Percentiles rank a stretch among this genome's conserved stretches.
Conservation (phyloP, 2,113 vertebrate genomes). For the Microcebus jonahi region DNA sequence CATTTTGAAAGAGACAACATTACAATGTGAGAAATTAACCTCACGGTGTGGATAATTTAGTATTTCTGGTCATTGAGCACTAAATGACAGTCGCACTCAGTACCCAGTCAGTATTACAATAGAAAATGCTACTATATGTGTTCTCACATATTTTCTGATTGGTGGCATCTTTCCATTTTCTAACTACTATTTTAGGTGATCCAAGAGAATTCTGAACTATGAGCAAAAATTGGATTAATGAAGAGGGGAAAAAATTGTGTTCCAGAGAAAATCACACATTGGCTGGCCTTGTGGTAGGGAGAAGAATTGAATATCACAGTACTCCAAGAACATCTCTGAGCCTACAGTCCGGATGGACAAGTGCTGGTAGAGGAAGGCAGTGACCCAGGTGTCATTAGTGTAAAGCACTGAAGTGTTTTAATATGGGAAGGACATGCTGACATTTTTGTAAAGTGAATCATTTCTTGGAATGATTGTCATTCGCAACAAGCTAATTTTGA, state of each 20-base stretch:
- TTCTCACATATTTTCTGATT: slow-evolving; percentile 9
- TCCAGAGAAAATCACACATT: background rate
- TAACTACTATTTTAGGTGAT: background rate
- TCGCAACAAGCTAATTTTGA: background rate
- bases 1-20: background rate
- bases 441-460: background rate
- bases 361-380: background rate
- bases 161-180: background rate
- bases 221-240: background rate
- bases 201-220: background rate
- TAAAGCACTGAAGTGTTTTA: background rate
- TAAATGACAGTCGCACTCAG: background rate
- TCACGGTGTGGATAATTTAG: background rate
- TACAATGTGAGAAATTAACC: background rate
- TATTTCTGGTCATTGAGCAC: background rate
- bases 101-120: background rate
- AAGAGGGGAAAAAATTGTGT: background rate
- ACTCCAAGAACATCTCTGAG: background rate
- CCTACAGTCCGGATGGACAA: background rate
- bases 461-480: background rate
- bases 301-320: background rate
- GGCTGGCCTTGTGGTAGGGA: background rate
- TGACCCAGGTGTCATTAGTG: accelerated
- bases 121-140: background rate
- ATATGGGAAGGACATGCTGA: background rate